These are phyloP conservation scores for Ecdyonurus torrentis DNA, from an alignment of 2,888 invertebrate genomes.

Conservation along the genomic window DNA sequence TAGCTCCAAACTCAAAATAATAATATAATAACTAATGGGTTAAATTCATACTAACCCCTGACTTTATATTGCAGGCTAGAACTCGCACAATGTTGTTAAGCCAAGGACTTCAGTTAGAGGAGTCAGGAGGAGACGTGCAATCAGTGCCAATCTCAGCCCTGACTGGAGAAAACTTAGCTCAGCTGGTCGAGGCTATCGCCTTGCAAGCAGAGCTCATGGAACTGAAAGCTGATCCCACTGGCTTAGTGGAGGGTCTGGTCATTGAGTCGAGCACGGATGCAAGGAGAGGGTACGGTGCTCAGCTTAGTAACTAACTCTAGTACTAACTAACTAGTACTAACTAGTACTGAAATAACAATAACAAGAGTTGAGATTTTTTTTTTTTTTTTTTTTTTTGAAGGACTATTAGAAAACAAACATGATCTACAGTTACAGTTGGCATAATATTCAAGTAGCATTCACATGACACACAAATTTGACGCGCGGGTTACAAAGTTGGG, in stretches of 20 bases:
- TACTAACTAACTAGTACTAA: no score
- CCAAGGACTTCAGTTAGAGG: slow-evolving; percentile 70
- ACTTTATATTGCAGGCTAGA: slow-evolving; percentile 35
- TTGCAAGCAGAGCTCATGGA: slow-evolving; percentile 75
- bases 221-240: slow-evolving; percentile 66
- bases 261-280: slow-evolving; percentile 66
- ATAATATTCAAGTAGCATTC: no score
- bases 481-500: no score
- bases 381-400: no score
- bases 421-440: no score
- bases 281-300: slow-evolving; percentile 38
- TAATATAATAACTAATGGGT: background rate
- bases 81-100: slow-evolving; percentile 58
- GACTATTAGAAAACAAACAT: no score
- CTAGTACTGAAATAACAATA: no score
- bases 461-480: no score
- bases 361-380: no score
- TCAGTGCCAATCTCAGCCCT: slow-evolving; percentile 83
- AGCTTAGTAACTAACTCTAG: no score
- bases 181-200: slow-evolving; percentile 66
- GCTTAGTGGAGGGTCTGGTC: slow-evolving; percentile 75
- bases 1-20: background rate
- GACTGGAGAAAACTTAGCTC: slow-evolving; percentile 57
- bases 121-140: slow-evolving; percentile 82
- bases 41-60: background rate